Percentiles rank a stretch among this genome's conserved stretches.
Conservation (phyloP, 2,797 vertebrate genomes). For the Epinephelus awoara region DNA sequence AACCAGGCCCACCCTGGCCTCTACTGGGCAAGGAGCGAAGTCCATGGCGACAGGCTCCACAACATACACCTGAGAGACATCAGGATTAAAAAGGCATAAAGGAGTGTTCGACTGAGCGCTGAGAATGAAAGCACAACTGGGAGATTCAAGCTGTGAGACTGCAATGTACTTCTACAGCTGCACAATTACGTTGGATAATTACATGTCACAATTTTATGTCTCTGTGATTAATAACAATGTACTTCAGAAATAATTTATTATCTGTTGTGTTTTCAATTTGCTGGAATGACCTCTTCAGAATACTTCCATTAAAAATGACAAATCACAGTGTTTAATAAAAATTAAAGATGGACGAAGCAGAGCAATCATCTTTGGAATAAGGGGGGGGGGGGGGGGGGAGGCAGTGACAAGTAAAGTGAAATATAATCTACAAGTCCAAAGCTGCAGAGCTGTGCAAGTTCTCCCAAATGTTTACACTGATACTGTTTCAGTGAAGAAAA, state of each 20-base stretch:
- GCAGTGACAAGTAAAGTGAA: neutral
- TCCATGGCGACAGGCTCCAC: slow-evolving; percentile 95
- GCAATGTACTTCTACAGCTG: neutral
- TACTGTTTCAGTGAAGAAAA: too few species aligned
- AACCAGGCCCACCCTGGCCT: slow-evolving; percentile 87
- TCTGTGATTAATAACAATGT: neutral
- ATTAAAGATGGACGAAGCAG: neutral
- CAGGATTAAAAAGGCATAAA: neutral
- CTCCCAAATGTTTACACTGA: neutral
- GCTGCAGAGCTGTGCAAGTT: neutral
- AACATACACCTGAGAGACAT: slow-evolving; percentile 89
- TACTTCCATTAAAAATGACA: neutral
- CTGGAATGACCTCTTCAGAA: neutral
- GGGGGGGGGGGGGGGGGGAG: too few species aligned
- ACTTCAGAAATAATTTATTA: neutral
- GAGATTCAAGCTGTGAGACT: neutral
- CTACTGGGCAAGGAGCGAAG: slow-evolving; percentile 91
- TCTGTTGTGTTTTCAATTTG: neutral
- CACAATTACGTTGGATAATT: neutral
- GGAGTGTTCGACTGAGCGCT: neutral
- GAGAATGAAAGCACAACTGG: neutral
- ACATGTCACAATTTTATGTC: neutral
- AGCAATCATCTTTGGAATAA: neutral
- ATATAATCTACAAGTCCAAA: neutral
- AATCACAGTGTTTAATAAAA: neutral